These are phyloP conservation scores for Salticus scenicus DNA, from an alignment of 2,888 invertebrate genomes.

Conservation along the genomic window DNA sequence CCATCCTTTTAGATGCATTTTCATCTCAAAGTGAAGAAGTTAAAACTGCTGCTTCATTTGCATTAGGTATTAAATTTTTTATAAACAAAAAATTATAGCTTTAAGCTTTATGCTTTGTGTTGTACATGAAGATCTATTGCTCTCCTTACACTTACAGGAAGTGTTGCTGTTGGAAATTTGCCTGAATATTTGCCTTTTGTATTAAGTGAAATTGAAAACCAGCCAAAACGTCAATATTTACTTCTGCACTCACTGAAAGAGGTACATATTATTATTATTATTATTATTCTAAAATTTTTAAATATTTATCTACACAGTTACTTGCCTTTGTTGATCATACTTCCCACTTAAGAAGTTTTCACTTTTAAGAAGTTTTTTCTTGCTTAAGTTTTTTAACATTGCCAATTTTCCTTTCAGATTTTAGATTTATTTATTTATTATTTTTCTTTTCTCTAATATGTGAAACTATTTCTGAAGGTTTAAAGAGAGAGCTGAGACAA, in stretches of 20 bases:
- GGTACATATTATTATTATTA: slow-evolving; percentile 78
- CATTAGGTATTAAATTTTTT: slow-evolving; percentile 80
- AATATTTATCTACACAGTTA: neutral
- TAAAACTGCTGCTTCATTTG: slow-evolving; percentile 97
- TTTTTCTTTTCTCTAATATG: too few species aligned
- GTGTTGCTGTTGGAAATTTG: slow-evolving; percentile 96
- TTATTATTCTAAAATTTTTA: neutral
- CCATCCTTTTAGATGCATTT: slow-evolving; percentile 85
- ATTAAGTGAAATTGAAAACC: slow-evolving; percentile 92
- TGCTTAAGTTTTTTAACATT: too few species aligned
- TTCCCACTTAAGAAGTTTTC: too few species aligned
- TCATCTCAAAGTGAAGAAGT: slow-evolving; percentile 95
- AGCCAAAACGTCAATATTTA: slow-evolving; percentile 95
- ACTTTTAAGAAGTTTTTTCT: too few species aligned
- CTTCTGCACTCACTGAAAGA: slow-evolving; percentile 97
- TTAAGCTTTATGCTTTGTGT: neutral
- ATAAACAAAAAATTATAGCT: neutral
- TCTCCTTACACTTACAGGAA: slow-evolving; percentile 78
- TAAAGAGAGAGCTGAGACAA: too few species aligned
- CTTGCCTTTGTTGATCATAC: too few species aligned
- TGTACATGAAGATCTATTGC: neutral
- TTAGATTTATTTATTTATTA: too few species aligned
- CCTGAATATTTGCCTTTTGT: slow-evolving; percentile 95
- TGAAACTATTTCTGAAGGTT: too few species aligned
- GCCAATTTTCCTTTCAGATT: too few species aligned